A percentile compares a stretch with the other conserved stretches of the same genome.
Conservation (phyloP, 2,113 vertebrate species). For the Chitala chitala region DNA sequence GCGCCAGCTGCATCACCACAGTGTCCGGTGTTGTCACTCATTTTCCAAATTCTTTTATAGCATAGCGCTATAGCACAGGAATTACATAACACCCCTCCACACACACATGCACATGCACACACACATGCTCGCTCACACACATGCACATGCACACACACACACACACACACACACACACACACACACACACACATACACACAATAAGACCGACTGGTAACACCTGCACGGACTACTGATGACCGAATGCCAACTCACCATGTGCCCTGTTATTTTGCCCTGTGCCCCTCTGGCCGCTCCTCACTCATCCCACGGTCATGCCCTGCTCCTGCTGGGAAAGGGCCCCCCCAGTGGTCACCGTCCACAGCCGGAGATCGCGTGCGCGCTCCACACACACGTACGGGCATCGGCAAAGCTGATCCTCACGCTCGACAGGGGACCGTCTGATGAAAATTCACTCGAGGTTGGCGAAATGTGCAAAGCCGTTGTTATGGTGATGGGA, state of each 20-base stretch:
- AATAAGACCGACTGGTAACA: background rate
- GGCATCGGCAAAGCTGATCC: constrained; percentile 35
- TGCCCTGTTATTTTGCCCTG: constrained; percentile 39
- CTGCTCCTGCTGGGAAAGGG: background rate
- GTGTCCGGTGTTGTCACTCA: background rate
- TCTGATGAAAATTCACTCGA: constrained; percentile 54
- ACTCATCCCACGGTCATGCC: constrained; percentile 33
- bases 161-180: too few relatives aligned
- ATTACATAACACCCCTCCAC: too few relatives aligned
- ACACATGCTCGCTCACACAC: too few relatives aligned
- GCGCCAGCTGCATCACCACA: background rate
- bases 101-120: too few relatives aligned
- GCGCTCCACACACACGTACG: constrained; percentile 17
- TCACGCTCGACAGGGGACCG: constrained; percentile 48
- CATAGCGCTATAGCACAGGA: constrained; percentile 3
- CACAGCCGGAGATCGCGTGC: background rate
- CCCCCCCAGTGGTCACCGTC: constrained; percentile 29
- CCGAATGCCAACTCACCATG: constrained; percentile 49
- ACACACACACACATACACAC: background rate
- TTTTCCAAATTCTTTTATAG: too few relatives aligned
- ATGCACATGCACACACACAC: too few relatives aligned
- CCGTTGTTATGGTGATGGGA: constrained; percentile 73
- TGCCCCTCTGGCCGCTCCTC: constrained; percentile 37
- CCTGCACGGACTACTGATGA: background rate
- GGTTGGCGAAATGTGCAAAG: constrained; percentile 40